A percentile compares a stretch with the other conserved stretches of the same genome.
phyloP scores from a whole-genome alignment of 2,113 vertebrate species.

The Oenanthe melanoleuca region DNA sequence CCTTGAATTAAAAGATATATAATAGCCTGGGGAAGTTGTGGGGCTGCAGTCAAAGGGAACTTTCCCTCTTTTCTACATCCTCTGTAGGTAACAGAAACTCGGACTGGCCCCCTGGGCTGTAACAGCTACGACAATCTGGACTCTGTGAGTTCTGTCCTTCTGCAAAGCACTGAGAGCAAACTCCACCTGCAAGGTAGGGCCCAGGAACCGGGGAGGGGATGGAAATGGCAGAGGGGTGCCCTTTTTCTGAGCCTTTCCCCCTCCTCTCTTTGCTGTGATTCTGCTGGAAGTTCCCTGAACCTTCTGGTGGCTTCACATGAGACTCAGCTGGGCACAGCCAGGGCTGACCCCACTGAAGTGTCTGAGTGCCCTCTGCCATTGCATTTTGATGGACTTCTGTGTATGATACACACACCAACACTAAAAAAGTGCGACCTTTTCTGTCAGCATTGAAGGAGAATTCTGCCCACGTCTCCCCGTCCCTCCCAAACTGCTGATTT shows the following conservation, averaged over 20 bases:
- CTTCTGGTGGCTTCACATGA: neutral
- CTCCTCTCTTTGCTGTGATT: neutral
- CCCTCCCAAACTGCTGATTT: neutral
- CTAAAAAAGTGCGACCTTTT: neutral
- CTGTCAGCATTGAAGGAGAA: neutral
- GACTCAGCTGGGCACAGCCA: neutral
- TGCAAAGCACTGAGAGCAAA: conserved; percentile 99
- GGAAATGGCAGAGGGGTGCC: neutral
- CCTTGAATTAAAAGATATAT: neutral
- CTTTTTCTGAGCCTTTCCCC: neutral
- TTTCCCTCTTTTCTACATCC: neutral
- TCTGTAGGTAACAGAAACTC: conserved; percentile 94
- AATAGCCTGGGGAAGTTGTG: neutral
- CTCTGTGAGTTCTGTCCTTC: conserved; percentile 98
- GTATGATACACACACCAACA: neutral
- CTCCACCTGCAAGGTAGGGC: conserved; percentile 95
- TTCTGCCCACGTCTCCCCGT: neutral
- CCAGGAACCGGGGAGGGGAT: conserved; percentile 59
- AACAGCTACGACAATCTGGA: conserved; percentile 99
- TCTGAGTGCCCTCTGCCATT: neutral
- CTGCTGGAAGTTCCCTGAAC: neutral
- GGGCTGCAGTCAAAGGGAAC: neutral
- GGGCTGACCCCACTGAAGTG: neutral
- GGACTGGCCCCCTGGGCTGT: conserved; percentile 96
- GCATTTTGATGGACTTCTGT: neutral